Evolutionary conservation across 2,797 vertebrate species (phyloP).

Genomic region (Siniperca undulata): DNA sequence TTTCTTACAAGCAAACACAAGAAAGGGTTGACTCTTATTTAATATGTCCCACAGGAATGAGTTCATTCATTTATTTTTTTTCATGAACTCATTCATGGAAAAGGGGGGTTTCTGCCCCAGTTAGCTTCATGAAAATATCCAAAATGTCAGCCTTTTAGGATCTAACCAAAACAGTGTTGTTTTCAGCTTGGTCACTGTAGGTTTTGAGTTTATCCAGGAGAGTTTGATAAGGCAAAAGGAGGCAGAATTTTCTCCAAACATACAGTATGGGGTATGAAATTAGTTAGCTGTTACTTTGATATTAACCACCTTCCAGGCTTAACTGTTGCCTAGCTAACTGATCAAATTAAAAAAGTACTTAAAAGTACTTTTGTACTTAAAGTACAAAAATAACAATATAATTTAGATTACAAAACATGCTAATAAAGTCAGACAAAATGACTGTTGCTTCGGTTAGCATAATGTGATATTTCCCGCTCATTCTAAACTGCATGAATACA

Average conservation of each 20-base stretch:
- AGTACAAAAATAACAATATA: background rate
- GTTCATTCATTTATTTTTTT: conserved; percentile 8
- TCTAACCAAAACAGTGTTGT: background rate
- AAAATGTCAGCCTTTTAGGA: background rate
- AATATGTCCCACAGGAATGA: conserved; percentile 12
- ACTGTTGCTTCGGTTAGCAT: background rate
- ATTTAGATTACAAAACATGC: background rate
- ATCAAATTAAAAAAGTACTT: background rate
- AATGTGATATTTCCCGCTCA: background rate
- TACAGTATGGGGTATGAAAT: background rate
- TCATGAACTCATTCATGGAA: conserved; percentile 1
- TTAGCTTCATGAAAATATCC: background rate
- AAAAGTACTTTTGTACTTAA: no score
- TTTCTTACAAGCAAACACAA: conserved; percentile 17
- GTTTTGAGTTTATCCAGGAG: background rate
- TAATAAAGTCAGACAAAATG: background rate
- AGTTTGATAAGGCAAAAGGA: background rate
- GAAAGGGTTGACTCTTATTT: background rate
- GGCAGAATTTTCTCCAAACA: background rate
- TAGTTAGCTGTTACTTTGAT: background rate
- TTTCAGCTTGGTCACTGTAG: background rate
- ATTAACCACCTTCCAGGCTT: background rate
- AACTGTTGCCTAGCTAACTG: background rate
- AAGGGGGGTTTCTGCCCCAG: background rate
- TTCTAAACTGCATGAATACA: background rate